These are phyloP conservation scores for Sinocyclocheilus maitianheensis DNA, from an alignment of 2,113 vertebrate genomes.

Conservation along the genomic window DNA sequence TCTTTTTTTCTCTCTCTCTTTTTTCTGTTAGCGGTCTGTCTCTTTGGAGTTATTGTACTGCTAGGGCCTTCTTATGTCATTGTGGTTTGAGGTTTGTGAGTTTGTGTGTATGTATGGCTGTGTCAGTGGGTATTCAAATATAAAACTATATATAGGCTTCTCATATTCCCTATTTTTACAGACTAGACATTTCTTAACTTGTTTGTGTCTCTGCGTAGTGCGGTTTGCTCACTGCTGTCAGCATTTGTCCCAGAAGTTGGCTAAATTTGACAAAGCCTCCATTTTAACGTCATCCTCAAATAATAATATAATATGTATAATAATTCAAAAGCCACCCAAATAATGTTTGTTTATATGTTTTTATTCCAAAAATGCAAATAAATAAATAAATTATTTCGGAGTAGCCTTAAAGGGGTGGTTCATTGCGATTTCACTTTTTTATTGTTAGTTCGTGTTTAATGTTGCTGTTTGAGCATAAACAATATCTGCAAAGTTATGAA, in stretches of 20 bases:
- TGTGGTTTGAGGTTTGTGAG: conserved; percentile 46
- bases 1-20: background rate
- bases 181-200: conserved; percentile 25
- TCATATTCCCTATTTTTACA: conserved; percentile 32
- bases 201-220: conserved; percentile 14
- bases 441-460: too few species aligned
- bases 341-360: background rate
- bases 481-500: too few species aligned
- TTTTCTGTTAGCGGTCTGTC: background rate
- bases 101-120: background rate
- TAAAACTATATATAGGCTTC: conserved; percentile 39
- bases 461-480: too few species aligned
- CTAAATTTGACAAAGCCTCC: background rate
- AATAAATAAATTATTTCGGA: background rate
- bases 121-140: conserved; percentile 22
- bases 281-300: background rate
- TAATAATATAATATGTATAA: background rate
- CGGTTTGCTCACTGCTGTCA: background rate
- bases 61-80: conserved; percentile 29
- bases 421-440: too few species aligned
- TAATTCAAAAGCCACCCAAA: background rate
- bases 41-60: conserved; percentile 25
- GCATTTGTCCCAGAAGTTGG: background rate
- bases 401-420: background rate
- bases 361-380: background rate